A percentile compares a stretch with the other conserved stretches of the same genome.
phyloP scores from a whole-genome alignment of 2,888 invertebrate genomes.

The Sesia bembeciformis region DNA sequence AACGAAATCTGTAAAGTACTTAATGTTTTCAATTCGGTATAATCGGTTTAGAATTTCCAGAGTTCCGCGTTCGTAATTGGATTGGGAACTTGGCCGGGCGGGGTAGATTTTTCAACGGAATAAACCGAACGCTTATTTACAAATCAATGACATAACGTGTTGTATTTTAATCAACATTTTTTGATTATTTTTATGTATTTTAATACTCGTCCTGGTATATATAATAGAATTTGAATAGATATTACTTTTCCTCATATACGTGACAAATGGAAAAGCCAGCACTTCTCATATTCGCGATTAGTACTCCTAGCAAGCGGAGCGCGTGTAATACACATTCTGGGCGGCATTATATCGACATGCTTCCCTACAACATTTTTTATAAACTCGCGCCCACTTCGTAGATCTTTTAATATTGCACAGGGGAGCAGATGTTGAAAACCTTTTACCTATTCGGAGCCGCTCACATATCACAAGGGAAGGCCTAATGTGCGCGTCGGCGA shows the following conservation, averaged over 20 bases:
- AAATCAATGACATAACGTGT: neutral
- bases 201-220: neutral
- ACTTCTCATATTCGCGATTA: slow-evolving; percentile 8
- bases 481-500: slow-evolving; percentile 30
- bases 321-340: slow-evolving; percentile 18
- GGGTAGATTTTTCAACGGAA: slow-evolving; percentile 51
- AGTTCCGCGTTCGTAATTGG: slow-evolving; percentile 68
- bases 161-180: neutral
- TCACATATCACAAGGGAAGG: slow-evolving; percentile 35
- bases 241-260: slow-evolving; percentile 19
- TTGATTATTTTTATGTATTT: neutral
- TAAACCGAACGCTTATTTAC: slow-evolving; percentile 21
- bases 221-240: neutral
- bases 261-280: slow-evolving; percentile 7
- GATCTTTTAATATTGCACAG: slow-evolving; percentile 56
- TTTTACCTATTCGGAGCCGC: slow-evolving; percentile 41
- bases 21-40: slow-evolving; percentile 74
- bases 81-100: slow-evolving; percentile 53
- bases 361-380: slow-evolving; percentile 34
- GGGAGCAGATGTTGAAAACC: slow-evolving; percentile 60
- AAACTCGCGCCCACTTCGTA: slow-evolving; percentile 41
- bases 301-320: slow-evolving; percentile 14
- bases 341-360: slow-evolving; percentile 13
- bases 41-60: slow-evolving; percentile 74
- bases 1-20: slow-evolving; percentile 60